phyloP scores from a whole-genome alignment of 2,113 vertebrate genomes.

The Atherinomorus stipes region DNA sequence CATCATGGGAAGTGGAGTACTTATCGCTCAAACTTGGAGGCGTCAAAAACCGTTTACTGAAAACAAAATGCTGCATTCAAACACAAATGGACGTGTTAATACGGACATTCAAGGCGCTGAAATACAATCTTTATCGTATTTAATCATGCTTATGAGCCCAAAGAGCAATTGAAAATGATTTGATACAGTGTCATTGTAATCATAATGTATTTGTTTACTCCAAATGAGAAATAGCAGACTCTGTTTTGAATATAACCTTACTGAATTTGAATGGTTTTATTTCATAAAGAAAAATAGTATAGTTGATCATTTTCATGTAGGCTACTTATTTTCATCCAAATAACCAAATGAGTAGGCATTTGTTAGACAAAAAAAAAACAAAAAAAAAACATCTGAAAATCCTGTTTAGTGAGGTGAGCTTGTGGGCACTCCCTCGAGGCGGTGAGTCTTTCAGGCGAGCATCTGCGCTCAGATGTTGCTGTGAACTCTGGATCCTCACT shows the following conservation, averaged over 20 bases:
- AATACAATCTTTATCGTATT: too few species aligned
- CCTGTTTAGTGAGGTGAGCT: constrained; percentile 23
- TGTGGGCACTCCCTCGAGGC: constrained; percentile 63
- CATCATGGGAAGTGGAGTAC: constrained; percentile 68
- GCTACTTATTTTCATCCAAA: background rate
- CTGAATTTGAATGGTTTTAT: background rate
- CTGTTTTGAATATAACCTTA: background rate
- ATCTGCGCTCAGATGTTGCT: constrained; percentile 37
- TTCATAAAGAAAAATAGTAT: background rate
- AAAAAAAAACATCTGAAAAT: rapidly evolving
- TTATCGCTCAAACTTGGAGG: background rate
- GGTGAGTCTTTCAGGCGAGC: constrained; percentile 19
- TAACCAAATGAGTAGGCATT: background rate
- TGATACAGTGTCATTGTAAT: background rate
- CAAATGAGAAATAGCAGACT: background rate
- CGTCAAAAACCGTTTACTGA: too few species aligned
- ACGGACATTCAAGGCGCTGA: too few species aligned
- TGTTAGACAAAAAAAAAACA: background rate
- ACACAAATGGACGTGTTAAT: too few species aligned
- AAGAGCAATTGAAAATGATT: too few species aligned
- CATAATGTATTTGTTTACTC: background rate
- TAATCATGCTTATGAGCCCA: too few species aligned
- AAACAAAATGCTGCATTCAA: too few species aligned
- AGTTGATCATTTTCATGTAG: background rate
- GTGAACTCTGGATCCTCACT: background rate